phyloP scores from a whole-genome alignment of 2,113 vertebrate genomes.

The Sapajus apella region DNA sequence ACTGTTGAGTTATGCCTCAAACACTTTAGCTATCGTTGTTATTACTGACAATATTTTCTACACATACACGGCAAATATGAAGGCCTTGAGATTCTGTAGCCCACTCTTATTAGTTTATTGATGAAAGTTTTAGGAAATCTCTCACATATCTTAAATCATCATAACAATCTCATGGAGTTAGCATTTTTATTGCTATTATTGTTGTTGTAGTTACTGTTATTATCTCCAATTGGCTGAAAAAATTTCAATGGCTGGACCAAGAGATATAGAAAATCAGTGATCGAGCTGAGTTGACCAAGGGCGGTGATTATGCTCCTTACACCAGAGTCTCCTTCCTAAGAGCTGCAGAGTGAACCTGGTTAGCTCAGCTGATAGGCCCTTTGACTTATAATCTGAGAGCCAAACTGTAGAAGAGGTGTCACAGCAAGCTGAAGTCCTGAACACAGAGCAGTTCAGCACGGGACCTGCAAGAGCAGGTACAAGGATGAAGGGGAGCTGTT shows the following conservation, averaged over 20 bases:
- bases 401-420: not conserved
- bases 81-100: not conserved
- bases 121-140: not conserved
- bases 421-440: not conserved
- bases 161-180: not conserved
- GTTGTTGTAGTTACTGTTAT: not conserved
- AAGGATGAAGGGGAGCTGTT: not conserved
- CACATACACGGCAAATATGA: not conserved
- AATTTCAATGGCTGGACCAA: not conserved
- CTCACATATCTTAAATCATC: not conserved
- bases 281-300: not conserved
- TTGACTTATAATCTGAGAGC: not conserved
- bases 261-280: not conserved
- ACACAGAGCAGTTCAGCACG: not conserved
- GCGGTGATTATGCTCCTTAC: not conserved
- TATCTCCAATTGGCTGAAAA: not conserved
- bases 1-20: not conserved
- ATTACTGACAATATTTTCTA: slow-evolving; percentile 8
- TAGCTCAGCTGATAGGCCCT: not conserved
- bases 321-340: not conserved
- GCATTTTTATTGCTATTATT: not conserved
- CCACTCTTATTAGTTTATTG: not conserved
- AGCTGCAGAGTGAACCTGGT: not conserved
- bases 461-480: not conserved
- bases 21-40: not conserved